Evolutionary conservation across 2,797 vertebrate species (phyloP).

Genomic region (Enteromius argenteus): DNA sequence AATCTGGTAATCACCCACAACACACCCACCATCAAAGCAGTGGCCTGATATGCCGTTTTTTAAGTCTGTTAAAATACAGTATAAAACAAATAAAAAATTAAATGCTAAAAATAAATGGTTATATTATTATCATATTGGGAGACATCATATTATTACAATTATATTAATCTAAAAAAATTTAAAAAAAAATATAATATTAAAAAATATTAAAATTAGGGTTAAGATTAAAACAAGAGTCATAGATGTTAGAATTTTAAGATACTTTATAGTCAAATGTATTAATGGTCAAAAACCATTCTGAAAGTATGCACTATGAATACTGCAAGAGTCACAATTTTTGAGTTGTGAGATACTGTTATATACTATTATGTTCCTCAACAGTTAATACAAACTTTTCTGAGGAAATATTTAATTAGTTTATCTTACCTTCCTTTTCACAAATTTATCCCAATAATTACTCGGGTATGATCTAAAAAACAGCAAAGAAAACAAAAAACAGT

Average conservation of each 20-base stretch:
- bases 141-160: not conserved
- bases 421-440: constrained; percentile 83
- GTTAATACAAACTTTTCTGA: not conserved
- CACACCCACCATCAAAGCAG: not conserved
- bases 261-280: not conserved
- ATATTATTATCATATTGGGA: not conserved
- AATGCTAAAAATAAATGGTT: not conserved
- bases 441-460: constrained; percentile 84
- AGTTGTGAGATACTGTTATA: not conserved
- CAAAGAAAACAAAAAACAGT: constrained; percentile 11
- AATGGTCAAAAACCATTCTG: not conserved
- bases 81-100: not conserved
- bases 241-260: not conserved
- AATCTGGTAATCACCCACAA: not conserved
- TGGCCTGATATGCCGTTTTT: not conserved
- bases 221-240: not conserved
- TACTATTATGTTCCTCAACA: not conserved
- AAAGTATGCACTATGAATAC: not conserved
- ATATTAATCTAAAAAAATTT: not conserved
- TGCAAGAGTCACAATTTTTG: not conserved
- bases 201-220: not conserved
- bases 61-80: not conserved
- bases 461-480: constrained; percentile 78
- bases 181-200: not conserved
- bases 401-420: not conserved